Base-by-base conservation (phyloP, 2,888 invertebrate genomes). In the Netelia fuscicornis region DNA sequence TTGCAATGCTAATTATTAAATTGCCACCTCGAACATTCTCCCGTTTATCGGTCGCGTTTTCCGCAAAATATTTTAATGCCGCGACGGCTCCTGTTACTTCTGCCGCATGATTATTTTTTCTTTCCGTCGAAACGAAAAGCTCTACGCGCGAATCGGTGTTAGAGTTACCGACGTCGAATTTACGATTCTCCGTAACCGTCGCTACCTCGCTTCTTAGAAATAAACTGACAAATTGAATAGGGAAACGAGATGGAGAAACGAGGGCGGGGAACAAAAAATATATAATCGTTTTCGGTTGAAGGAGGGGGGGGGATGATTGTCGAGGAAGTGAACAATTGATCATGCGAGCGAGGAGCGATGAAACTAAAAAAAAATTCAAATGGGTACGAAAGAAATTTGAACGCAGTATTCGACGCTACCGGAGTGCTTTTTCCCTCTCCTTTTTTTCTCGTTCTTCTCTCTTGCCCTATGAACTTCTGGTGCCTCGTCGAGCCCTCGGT, bases 131-230 rank as follows among this genome's bases (percentile, higher is more conserved):
- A 64, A 30, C 2, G 6, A 25, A 9, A 65, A 17, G 6, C 65
- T 65, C 42, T 42, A 65, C 17, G 65, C 6, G 42, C 65, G 62
- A 62, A 62, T 0, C n/a, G 88, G 88, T 88, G 89, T 89, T 86
- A 86, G 83, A 84, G 87, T 88, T 86, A 88, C 89, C 88, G 88
- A 86, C 71, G 60, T 77, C 60, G 20, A 83, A 81, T 86, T 30
- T 37, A 11, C 65, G 42, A 30, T 65, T 65, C 2, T 65, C 10
- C 37, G 42, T 65, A 20, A 13, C 56, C 1, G n/a, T 56, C 56
- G 20, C 20, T 56, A 20, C 8, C 52, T 52, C 52, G n/a, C 3
- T 56, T 56, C 20, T 56, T 17, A 20, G 56, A 17, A 56, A 56
- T 17, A 56, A 56, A 13, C 56, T 48, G n/a, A 67, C 11, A 68